These are phyloP conservation scores for Agelas oroides DNA, from an alignment of 37 sponge, comb jelly and placozoan genomes.

Conservation along the genomic window DNA sequence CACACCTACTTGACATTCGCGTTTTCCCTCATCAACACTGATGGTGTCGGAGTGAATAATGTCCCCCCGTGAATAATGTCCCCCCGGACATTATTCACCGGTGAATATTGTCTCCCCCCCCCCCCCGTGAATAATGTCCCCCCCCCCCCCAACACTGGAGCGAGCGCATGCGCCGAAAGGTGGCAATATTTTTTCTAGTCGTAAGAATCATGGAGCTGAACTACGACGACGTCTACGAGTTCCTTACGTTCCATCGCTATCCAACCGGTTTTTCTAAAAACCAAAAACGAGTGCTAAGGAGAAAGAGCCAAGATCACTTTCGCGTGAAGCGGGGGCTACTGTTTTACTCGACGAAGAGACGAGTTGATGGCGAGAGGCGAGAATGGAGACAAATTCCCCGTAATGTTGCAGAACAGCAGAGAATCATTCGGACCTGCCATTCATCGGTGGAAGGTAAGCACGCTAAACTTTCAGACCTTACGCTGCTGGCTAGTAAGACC, in stretches of 20 bases:
- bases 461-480: not conserved
- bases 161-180: too few species aligned
- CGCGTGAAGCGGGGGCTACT: constrained; percentile 13
- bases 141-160: too few species aligned
- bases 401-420: constrained; percentile 15
- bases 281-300: constrained; percentile 9
- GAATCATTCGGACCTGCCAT: constrained; percentile 22
- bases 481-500: too few species aligned
- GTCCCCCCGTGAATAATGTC: too few species aligned
- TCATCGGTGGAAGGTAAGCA: constrained; percentile 8
- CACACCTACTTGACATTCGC: too few species aligned
- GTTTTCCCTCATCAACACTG: too few species aligned
- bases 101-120: too few species aligned
- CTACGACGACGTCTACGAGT: constrained; percentile 12
- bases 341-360: not conserved
- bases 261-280: constrained; percentile 27
- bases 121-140: too few species aligned
- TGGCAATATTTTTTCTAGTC: too few species aligned
- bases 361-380: not conserved
- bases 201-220: not conserved
- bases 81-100: too few species aligned
- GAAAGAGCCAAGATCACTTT: constrained; percentile 5
- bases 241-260: not conserved
- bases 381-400: constrained; percentile 8
- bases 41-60: too few species aligned